Base-by-base conservation (phyloP, 2,888 invertebrate species). In the Andrena bicolor region DNA sequence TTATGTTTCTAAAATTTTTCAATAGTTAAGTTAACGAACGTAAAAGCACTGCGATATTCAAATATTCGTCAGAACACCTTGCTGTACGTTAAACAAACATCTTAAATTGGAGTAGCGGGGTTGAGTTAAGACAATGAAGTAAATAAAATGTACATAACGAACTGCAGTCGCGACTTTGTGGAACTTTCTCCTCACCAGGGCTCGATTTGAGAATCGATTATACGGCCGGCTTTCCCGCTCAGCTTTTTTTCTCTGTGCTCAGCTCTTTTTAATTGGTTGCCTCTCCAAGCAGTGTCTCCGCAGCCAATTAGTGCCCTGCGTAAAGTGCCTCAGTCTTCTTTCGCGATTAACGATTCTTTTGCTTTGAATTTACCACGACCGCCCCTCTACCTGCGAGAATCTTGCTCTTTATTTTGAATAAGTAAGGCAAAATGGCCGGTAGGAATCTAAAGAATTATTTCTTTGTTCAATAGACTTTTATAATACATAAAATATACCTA, bases 241-340 rank as follows among this genome's bases (percentile, higher is more conserved):
- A 80, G 86, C 86, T 84, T 86, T 86, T 86, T 88, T 84, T 70
- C 86, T 72, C 77, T 61, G 79, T 64, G 78, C 81, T 87, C 87
- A 86, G 87, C 87, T 86, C 81, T 84, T 86, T 87, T 87, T 87
- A 87, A 87, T 88, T 87, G 86, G 84, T 88, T 84, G 74, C 81
- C 86, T 69, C 68, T 65, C 84, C 63, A 72, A 79, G 78, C 84
- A 80, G 80, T 84, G 84, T 80, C 88, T 75, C 86, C 77, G 76
- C 84, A 84, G 87, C 84, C 87, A 87, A 87, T 87, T 87, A 87
- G 88, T 82, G 84, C 68, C 63, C 68, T 72, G 72, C 86, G 80
- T 68, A 87, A 88, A 88, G 84, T 84, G 73, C 49, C 75, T 51
- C 48, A 63, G 74, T 77, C 82, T 82, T 76, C 74, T 61, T 58